Conservation (phyloP, 2,888 invertebrate species). For the Neoscelio sp. region DNA sequence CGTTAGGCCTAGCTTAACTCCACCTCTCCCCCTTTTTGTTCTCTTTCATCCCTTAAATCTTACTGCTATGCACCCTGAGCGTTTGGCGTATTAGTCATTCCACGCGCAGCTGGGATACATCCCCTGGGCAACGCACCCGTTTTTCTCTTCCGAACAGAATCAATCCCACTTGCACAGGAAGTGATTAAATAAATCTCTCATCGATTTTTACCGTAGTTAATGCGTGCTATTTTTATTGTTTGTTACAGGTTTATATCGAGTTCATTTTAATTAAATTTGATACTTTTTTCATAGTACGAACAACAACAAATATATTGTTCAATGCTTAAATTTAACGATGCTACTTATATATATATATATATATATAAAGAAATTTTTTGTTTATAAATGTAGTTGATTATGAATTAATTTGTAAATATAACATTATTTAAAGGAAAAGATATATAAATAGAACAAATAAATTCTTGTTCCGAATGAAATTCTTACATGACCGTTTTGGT, state of each 20-base stretch:
- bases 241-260: conserved; percentile 35
- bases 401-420: too few species aligned
- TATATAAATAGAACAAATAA: too few species aligned
- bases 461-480: conserved; percentile 8
- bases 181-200: conserved; percentile 63
- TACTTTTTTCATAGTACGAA: too few species aligned
- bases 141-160: conserved; percentile 66
- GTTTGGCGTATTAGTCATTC: conserved; percentile 79
- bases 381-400: too few species aligned
- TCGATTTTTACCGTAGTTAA: conserved; percentile 45
- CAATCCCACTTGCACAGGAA: conserved; percentile 70
- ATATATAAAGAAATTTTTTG: neutral
- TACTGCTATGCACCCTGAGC: conserved; percentile 74
- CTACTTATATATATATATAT: too few species aligned
- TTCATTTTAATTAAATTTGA: too few species aligned
- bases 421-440: too few species aligned
- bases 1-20: conserved; percentile 57
- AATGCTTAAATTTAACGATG: too few species aligned
- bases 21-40: conserved; percentile 27
- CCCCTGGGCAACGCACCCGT: conserved; percentile 69
- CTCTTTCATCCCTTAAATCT: conserved; percentile 73
- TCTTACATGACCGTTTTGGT: conserved; percentile 44
- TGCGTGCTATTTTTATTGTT: conserved; percentile 21
- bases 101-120: conserved; percentile 76
- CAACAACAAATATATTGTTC: too few species aligned